Base-by-base conservation (phyloP, 1,140 invertebrate genomes). In the Campoletis sonorensis region DNA sequence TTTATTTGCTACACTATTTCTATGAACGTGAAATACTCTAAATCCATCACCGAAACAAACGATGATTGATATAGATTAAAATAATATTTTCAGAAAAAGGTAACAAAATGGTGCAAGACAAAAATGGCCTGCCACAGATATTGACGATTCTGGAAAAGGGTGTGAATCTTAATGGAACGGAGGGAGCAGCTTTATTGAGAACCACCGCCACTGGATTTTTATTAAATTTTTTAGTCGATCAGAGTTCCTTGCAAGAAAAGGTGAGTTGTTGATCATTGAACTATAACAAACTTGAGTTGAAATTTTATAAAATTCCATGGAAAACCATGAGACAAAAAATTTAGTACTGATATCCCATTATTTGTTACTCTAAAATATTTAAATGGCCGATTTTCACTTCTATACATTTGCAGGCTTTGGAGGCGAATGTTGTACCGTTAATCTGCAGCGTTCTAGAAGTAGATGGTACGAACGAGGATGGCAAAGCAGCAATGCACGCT, bases 171-270 rank as follows among this genome's bases (percentile, higher is more conserved):
- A 70, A 83, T n/a, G 80, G 86, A 37, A 79, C 78, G 2, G 86
- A 90, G 80, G 87, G 87, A 40, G 88, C 87, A 10, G 82, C 85
- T 21, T 87, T 86, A 80, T 79, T 91, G n/a, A 85, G 88, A 87
- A 92, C 92, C 77, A 94, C 95, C 26, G 92, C 94, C 8, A 94
- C 94, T 84, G 96, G 96, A 27, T 94, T 96, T 82, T 91, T 98
- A 15, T 93, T 97, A 13, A 98, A 98, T 91, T 95, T 97, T 87
- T 93, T 96, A 61, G 94, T 96, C 75, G 95, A 94, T 27, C 95
- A 96, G 87, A 94, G 95, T 88, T 93, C 94, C 79, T 92, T 95
- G 71, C 93, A 95, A 68, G 82, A 88, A 16, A 87, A 92, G 87
- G 90, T 90, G 16, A 72, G 70, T 45, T 45, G 7, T 8, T 45